These are phyloP conservation scores for Watsonalla cultraria DNA, from an alignment of 2,888 invertebrate species.

Conservation along the genomic window DNA sequence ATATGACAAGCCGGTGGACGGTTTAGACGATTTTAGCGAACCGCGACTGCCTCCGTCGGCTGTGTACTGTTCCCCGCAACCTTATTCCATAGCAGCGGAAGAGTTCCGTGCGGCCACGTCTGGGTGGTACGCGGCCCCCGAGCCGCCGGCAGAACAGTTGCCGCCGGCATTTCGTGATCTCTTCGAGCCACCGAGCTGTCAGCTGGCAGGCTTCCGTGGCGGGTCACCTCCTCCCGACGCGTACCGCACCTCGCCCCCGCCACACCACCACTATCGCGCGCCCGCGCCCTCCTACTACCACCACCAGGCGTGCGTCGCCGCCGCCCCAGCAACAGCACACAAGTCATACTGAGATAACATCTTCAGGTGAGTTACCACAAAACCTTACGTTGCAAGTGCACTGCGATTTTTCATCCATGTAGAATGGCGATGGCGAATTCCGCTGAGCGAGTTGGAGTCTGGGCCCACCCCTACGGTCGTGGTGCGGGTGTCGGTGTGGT, in stretches of 20 bases:
- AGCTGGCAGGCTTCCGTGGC: constrained; percentile 71
- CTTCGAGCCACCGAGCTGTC: constrained; percentile 73
- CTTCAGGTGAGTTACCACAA: constrained; percentile 52
- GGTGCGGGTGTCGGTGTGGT: constrained; percentile 38
- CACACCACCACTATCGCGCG: constrained; percentile 70
- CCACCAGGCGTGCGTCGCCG: constrained; percentile 80
- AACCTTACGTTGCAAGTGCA: constrained; percentile 32
- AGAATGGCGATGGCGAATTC: constrained; percentile 54
- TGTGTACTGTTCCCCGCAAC: constrained; percentile 73
- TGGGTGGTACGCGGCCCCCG: constrained; percentile 78
- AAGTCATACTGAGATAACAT: constrained; percentile 70
- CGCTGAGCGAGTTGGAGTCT: constrained; percentile 53
- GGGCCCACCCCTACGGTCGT: constrained; percentile 39
- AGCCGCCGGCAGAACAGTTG: constrained; percentile 65
- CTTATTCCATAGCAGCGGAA: constrained; percentile 74
- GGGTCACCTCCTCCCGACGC: constrained; percentile 63
- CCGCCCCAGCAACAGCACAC: constrained; percentile 66
- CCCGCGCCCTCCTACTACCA: constrained; percentile 74
- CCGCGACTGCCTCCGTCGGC: constrained; percentile 77
- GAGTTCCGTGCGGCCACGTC: constrained; percentile 73
- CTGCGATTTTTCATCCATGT: constrained; percentile 39
- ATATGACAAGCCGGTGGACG: constrained; percentile 68
- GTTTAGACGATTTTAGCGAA: constrained; percentile 71
- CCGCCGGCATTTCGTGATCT: constrained; percentile 69
- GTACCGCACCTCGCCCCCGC: constrained; percentile 65